These are phyloP conservation scores for Apeltes quadracus DNA, from an alignment of 2,113 vertebrate genomes.

Conservation along the genomic window DNA sequence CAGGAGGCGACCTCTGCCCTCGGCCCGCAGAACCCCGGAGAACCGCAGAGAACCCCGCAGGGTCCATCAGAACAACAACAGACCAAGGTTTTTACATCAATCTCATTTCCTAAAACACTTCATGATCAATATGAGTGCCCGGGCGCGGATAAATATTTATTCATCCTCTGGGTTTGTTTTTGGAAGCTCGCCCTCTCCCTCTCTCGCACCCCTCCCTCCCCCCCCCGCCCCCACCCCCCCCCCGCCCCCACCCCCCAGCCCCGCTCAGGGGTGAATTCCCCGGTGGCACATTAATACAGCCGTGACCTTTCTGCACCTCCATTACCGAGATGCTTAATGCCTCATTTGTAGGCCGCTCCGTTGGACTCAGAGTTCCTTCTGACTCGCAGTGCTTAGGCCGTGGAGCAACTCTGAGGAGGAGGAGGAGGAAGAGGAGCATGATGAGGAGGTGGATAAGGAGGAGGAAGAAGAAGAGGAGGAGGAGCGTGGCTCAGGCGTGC, in stretches of 20 bases:
- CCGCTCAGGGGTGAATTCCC: conserved; percentile 65
- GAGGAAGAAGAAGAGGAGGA: conserved; percentile 1
- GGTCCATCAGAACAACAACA: background rate
- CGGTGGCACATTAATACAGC: conserved; percentile 74
- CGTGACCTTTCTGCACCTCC: conserved; percentile 73
- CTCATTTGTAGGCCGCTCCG: conserved; percentile 76
- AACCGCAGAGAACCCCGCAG: conserved; percentile 8
- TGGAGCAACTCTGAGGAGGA: conserved; percentile 2
- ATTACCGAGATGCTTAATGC: conserved; percentile 75
- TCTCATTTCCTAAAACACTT: conserved; percentile 66
- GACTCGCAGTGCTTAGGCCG: conserved; percentile 41
- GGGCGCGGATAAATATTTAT: conserved; percentile 65
- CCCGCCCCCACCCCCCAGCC: conserved; percentile 26
- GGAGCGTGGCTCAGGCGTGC: conserved; percentile 39
- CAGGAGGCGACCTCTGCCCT: conserved; percentile 51
- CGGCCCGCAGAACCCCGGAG: background rate
- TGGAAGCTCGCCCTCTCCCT: conserved; percentile 52
- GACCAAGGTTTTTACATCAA: conserved; percentile 60
- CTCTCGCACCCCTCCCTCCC: conserved; percentile 24
- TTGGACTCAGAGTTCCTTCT: conserved; percentile 64
- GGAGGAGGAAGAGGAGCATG: background rate
- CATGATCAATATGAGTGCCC: conserved; percentile 59
- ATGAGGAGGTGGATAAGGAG: background rate
- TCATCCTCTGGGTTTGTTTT: conserved; percentile 67
- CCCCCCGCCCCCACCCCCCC: conserved; percentile 40